phyloP scores from a whole-genome alignment of 92 coral and sea anemone species.

The Phenganax stokvisi region DNA sequence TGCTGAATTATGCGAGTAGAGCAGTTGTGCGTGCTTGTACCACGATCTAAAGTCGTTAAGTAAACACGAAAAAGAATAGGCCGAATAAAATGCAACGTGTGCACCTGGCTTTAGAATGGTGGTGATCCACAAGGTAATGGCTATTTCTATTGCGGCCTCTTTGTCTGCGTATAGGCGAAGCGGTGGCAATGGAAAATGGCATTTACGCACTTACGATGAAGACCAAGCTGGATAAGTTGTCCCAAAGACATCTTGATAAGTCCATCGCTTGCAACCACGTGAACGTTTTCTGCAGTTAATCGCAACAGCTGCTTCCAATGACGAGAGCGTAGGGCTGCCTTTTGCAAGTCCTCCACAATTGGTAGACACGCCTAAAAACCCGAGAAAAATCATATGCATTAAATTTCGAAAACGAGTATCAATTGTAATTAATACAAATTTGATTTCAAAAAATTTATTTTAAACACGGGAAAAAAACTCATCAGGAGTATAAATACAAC shows the following conservation, averaged over 20 bases:
- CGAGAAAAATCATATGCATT: background rate
- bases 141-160: too few species aligned
- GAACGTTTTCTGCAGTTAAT: constrained; percentile 77
- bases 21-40: too few species aligned
- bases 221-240: constrained; percentile 82
- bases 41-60: too few species aligned
- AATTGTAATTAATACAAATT: background rate
- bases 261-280: constrained; percentile 79
- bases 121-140: too few species aligned
- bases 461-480: background rate
- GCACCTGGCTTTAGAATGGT: too few species aligned
- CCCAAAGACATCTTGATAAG: constrained; percentile 97
- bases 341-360: constrained; percentile 87
- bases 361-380: constrained; percentile 76
- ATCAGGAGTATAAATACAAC: too few species aligned
- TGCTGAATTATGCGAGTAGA: too few species aligned
- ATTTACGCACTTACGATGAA: constrained; percentile 63
- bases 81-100: too few species aligned
- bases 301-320: constrained; percentile 98
- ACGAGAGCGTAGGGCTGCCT: constrained; percentile 94
- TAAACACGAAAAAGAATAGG: too few species aligned
- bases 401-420: background rate
- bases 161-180: too few species aligned
- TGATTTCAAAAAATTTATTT: background rate
- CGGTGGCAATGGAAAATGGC: background rate